phyloP scores from a whole-genome alignment of 2,113 vertebrate genomes.

The Pterocles orientalis region DNA sequence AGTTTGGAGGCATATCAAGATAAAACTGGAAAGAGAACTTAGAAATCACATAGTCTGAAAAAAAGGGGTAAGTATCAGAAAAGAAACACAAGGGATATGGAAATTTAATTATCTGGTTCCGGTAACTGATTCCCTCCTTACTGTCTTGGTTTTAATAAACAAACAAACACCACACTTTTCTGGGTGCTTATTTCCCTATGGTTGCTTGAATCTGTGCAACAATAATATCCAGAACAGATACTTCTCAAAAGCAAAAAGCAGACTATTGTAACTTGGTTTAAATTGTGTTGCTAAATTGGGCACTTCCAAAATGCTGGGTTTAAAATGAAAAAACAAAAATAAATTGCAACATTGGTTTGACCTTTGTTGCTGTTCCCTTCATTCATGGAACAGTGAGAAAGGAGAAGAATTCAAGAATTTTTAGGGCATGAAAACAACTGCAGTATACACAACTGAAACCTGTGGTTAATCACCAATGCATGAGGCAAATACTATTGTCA shows the following conservation, averaged over 20 bases:
- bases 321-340: not conserved
- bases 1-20: not conserved
- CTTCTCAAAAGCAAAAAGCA: not conserved
- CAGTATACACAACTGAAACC: not conserved
- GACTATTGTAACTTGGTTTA: not conserved
- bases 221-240: not conserved
- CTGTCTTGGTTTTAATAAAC: not conserved
- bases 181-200: not conserved
- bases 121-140: not conserved
- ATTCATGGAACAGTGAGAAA: not conserved
- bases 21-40: not conserved
- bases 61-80: not conserved
- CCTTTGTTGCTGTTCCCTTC: not conserved
- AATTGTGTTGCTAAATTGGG: not conserved
- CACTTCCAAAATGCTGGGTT: not conserved
- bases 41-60: not conserved
- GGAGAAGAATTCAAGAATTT: not conserved
- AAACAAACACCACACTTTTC: not conserved
- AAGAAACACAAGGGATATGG: not conserved
- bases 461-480: not conserved
- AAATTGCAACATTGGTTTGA: not conserved
- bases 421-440: not conserved
- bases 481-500: slow-evolving; percentile 23
- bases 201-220: not conserved
- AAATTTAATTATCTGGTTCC: not conserved